A percentile compares a stretch with the other conserved stretches of the same genome.
Conservation (phyloP, 2,888 invertebrate genomes). For the Agrenia bidenticulata region DNA sequence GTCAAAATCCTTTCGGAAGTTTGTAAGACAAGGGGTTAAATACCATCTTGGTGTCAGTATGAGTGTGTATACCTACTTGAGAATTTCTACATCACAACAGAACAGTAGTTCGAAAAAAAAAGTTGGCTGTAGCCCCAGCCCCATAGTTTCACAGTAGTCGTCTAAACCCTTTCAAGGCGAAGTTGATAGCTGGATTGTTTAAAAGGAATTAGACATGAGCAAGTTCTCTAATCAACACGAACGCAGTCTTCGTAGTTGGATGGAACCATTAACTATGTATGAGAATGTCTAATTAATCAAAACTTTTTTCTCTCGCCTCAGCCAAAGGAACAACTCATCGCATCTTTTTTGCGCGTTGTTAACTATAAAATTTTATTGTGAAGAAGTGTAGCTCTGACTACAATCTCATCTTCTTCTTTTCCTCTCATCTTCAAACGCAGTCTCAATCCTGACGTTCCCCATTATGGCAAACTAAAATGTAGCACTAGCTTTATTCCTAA, state of each 20-base stretch:
- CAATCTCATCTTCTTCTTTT: too few relatives aligned
- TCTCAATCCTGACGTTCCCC: too few relatives aligned
- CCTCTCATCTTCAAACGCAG: too few relatives aligned
- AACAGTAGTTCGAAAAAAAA: too few relatives aligned
- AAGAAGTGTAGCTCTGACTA: too few relatives aligned
- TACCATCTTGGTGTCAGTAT: slow-evolving; percentile 15
- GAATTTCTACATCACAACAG: background rate
- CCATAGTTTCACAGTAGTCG: too few relatives aligned
- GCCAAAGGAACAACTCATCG: slow-evolving; percentile 18
- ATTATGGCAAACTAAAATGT: too few relatives aligned
- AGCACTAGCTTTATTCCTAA: too few relatives aligned
- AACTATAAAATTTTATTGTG: background rate
- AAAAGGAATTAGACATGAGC: slow-evolving; percentile 21
- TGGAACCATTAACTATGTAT: slow-evolving; percentile 14
- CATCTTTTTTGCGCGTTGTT: slow-evolving; percentile 14
- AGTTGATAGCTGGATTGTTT: background rate
- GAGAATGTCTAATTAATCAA: slow-evolving; percentile 48
- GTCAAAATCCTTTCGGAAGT: slow-evolving; percentile 45
- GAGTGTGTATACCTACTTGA: background rate
- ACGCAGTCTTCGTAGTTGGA: slow-evolving; percentile 15
- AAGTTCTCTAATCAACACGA: slow-evolving; percentile 33
- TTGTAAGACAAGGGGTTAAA: slow-evolving; percentile 28
- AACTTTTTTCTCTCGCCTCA: slow-evolving; percentile 35
- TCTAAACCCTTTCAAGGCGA: background rate
- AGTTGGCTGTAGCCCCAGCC: too few relatives aligned